A percentile compares a stretch with the other conserved stretches of the same genome.
phyloP scores from a whole-genome alignment of 2,888 invertebrate species.

The Epinotia brunnichana region DNA sequence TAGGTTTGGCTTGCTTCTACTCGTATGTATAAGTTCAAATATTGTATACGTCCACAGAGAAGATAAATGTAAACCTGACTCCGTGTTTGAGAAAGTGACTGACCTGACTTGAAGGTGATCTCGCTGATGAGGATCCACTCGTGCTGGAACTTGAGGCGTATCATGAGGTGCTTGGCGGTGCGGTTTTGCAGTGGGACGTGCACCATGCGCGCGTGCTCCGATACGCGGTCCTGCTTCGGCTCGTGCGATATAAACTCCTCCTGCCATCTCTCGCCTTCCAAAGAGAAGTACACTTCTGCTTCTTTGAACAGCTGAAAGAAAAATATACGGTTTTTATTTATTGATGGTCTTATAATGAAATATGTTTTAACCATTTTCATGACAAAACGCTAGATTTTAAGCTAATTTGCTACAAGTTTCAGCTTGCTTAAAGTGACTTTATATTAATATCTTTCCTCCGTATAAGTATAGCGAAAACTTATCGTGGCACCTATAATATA shows the following conservation, averaged over 20 bases:
- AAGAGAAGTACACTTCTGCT: slow-evolving; percentile 90
- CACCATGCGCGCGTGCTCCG: slow-evolving; percentile 86
- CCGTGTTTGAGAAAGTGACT: slow-evolving; percentile 56
- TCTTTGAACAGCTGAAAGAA: slow-evolving; percentile 87
- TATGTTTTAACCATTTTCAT: too few species aligned
- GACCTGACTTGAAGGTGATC: slow-evolving; percentile 91
- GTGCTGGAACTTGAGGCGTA: slow-evolving; percentile 89
- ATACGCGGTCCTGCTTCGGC: slow-evolving; percentile 81
- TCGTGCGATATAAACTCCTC: slow-evolving; percentile 86
- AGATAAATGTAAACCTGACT: too few species aligned
- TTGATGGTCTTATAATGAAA: not conserved
- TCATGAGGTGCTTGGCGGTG: slow-evolving; percentile 89
- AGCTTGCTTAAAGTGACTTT: too few species aligned
- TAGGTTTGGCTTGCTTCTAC: too few species aligned
- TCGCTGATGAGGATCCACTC: slow-evolving; percentile 96
- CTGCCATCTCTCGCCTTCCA: slow-evolving; percentile 90
- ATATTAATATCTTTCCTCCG: too few species aligned
- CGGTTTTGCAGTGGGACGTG: slow-evolving; percentile 89
- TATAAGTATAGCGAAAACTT: not conserved
- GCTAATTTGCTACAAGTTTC: too few species aligned
- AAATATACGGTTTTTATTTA: not conserved
- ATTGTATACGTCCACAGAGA: too few species aligned
- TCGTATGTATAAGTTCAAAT: too few species aligned
- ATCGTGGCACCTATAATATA: too few species aligned
- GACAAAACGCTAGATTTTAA: too few species aligned